Evolutionary conservation across 2,797 vertebrate genomes (phyloP).

Genomic region (Cygnus olor): DNA sequence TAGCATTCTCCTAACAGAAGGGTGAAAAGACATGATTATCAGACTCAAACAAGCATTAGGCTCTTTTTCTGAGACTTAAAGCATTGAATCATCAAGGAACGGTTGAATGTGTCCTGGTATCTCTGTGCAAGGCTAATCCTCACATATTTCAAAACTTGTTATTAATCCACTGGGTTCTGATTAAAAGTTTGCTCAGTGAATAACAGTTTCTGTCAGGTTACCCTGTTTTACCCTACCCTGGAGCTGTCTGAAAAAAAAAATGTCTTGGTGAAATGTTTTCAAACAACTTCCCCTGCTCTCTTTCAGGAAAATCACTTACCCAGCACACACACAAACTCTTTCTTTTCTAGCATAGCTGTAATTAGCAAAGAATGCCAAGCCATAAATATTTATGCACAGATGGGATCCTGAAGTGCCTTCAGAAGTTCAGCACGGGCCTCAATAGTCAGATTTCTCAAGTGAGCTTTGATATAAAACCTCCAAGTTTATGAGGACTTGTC

Average conservation of each 20-base stretch:
- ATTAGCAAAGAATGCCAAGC: conserved; percentile 15
- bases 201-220: background rate
- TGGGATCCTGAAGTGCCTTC: conserved; percentile 4
- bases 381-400: conserved; percentile 33
- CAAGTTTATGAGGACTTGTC: conserved; percentile 17
- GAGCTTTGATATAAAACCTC: background rate
- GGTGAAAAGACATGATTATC: background rate
- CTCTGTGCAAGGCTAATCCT: background rate
- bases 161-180: background rate
- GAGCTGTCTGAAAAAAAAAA: conserved; percentile 27
- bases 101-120: background rate
- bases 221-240: background rate
- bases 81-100: background rate
- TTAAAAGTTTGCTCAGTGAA: background rate
- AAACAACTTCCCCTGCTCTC: background rate
- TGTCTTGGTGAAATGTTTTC: background rate
- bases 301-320: conserved; percentile 12
- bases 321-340: background rate
- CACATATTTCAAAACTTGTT: background rate
- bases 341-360: background rate
- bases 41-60: background rate
- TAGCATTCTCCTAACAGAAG: background rate
- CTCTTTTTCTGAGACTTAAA: background rate
- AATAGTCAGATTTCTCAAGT: background rate
- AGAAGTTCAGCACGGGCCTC: background rate